Evolutionary conservation across 2,797 vertebrate genomes (phyloP).

Genomic region (Denticeps clupeoides): DNA sequence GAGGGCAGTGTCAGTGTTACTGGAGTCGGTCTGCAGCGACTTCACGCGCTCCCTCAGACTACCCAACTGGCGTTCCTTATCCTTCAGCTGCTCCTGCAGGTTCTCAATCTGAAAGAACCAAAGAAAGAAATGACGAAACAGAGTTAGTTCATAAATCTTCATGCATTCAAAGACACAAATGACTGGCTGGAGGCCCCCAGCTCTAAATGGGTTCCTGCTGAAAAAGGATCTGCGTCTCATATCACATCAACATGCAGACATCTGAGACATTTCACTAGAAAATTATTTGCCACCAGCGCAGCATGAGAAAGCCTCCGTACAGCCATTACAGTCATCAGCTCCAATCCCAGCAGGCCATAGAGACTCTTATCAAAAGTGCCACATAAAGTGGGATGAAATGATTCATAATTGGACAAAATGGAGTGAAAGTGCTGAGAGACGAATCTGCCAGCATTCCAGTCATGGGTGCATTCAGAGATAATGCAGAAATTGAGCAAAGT

Average conservation of each 20-base stretch:
- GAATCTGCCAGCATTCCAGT: constrained; percentile 47
- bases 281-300: no score
- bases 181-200: no score
- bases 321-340: no score
- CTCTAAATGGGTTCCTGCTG: no score
- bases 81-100: constrained; percentile 89
- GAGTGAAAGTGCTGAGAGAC: constrained; percentile 7
- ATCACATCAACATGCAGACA: no score
- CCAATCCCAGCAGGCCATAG: no score
- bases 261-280: no score
- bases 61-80: constrained; percentile 91
- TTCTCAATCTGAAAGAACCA: constrained; percentile 62
- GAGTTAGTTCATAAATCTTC: no score
- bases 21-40: constrained; percentile 90
- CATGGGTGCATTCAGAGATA: constrained; percentile 67
- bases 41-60: constrained; percentile 88
- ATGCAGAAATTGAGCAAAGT: constrained; percentile 44
- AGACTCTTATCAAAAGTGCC: not conserved
- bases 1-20: constrained; percentile 91
- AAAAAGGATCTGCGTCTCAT: no score
- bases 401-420: not conserved
- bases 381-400: not conserved
- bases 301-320: no score
- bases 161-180: no score
- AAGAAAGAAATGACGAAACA: constrained; percentile 10